Evolutionary conservation across 2,113 vertebrate species (phyloP).

Genomic region (Theropithecus gelada): DNA sequence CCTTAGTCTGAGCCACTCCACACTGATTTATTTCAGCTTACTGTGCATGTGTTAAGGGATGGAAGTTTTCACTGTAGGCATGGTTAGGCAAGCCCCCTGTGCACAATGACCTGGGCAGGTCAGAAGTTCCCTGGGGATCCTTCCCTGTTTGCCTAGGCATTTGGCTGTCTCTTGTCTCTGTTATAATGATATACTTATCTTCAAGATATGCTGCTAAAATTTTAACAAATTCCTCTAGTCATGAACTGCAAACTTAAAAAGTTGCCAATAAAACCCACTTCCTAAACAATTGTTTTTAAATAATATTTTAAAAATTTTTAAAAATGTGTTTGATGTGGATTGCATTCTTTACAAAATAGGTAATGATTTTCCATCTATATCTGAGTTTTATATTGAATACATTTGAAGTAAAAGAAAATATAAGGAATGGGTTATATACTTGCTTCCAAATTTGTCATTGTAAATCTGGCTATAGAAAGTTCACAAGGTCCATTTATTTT

Average conservation of each 20-base stretch:
- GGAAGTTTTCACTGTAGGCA: no score
- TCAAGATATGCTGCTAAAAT: not conserved
- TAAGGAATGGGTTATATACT: not conserved
- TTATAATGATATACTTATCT: not conserved
- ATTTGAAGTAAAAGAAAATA: not conserved
- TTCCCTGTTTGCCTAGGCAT: no score
- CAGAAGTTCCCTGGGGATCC: no score
- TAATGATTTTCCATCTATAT: not conserved
- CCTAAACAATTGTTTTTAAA: not conserved
- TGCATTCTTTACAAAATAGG: not conserved
- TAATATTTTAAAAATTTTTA: not conserved
- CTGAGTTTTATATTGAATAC: not conserved
- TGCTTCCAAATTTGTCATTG: not conserved
- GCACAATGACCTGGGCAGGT: no score
- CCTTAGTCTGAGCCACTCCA: no score
- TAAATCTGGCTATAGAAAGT: not conserved
- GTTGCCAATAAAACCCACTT: not conserved
- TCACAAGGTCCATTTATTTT: not conserved
- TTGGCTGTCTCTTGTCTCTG: no score
- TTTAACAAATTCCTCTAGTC: not conserved
- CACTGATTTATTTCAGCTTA: no score
- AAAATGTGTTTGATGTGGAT: not conserved
- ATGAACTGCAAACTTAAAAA: not conserved
- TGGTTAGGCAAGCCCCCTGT: no score
- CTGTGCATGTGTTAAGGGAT: no score